Percentiles rank a stretch among this genome's conserved stretches.
Evolutionary conservation across 92 coral and sea anemone genomes (phyloP).

Genomic region (Epizoanthus rinbou): DNA sequence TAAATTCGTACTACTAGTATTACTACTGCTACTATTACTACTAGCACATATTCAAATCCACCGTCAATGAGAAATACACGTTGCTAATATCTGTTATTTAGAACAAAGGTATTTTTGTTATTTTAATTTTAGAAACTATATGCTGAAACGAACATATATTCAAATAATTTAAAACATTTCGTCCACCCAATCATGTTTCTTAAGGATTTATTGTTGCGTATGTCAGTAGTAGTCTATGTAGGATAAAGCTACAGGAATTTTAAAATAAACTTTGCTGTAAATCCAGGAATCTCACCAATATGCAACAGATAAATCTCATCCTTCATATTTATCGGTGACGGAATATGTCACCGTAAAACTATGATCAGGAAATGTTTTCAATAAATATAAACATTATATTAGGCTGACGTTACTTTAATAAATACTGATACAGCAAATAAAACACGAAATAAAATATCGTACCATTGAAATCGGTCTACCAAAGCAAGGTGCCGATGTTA

Average conservation of each 20-base stretch:
- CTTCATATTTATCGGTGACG: not conserved
- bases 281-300: not conserved
- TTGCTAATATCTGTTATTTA: not conserved
- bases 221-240: too few relatives aligned
- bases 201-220: not conserved
- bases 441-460: slow-evolving; percentile 19
- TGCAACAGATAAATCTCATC: not conserved
- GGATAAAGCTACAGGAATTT: too few relatives aligned
- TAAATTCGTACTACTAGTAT: not conserved
- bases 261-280: too few relatives aligned
- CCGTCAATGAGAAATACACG: not conserved
- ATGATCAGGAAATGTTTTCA: slow-evolving; percentile 19
- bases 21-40: too few relatives aligned
- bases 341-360: slow-evolving; percentile 8
- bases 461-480: slow-evolving; percentile 36
- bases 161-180: too few relatives aligned
- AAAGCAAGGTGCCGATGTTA: slow-evolving; percentile 13
- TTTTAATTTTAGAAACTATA: not conserved
- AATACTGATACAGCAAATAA: slow-evolving; percentile 7
- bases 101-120: slow-evolving; percentile 9
- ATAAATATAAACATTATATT: not conserved
- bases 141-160: not conserved
- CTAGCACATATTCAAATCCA: too few relatives aligned
- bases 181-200: not conserved
- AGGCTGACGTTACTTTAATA: not conserved